Evolutionary conservation across 2,888 invertebrate species (phyloP).

Genomic region (Tetragonisca angustula): DNA sequence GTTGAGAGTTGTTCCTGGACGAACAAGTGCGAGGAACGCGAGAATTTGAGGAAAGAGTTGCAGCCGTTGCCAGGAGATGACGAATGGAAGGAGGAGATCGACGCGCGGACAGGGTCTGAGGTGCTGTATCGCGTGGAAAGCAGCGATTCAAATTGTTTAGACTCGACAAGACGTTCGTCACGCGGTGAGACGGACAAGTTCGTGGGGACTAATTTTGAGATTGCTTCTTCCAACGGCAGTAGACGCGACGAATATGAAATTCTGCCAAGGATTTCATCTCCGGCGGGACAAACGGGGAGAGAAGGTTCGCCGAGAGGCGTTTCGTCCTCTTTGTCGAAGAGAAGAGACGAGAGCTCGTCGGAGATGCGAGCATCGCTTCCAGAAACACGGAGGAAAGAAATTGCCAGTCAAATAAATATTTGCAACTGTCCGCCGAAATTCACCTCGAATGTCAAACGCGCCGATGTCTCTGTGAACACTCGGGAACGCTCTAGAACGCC

Average conservation of each 20-base stretch:
- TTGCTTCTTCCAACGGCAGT: not conserved
- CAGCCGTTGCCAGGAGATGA: not conserved
- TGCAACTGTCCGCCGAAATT: constrained; percentile 17
- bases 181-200: not conserved
- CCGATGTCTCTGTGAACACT: not conserved
- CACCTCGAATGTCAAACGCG: not conserved
- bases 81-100: constrained; percentile 35
- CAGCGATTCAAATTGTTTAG: not conserved
- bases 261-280: not conserved
- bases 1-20: not conserved
- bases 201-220: not conserved
- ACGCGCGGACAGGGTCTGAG: constrained; percentile 28
- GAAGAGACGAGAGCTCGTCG: not conserved
- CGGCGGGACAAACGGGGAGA: not conserved
- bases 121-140: constrained; percentile 40
- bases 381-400: not conserved
- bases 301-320: not conserved
- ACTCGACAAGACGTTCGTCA: not conserved
- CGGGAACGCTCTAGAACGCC: not conserved
- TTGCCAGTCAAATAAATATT: constrained; percentile 24
- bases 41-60: not conserved
- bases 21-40: not conserved
- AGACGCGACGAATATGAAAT: not conserved
- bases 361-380: not conserved
- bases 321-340: not conserved